Evolutionary conservation across 1,140 invertebrate genomes (phyloP).

Genomic region (Cydia strobilella): DNA sequence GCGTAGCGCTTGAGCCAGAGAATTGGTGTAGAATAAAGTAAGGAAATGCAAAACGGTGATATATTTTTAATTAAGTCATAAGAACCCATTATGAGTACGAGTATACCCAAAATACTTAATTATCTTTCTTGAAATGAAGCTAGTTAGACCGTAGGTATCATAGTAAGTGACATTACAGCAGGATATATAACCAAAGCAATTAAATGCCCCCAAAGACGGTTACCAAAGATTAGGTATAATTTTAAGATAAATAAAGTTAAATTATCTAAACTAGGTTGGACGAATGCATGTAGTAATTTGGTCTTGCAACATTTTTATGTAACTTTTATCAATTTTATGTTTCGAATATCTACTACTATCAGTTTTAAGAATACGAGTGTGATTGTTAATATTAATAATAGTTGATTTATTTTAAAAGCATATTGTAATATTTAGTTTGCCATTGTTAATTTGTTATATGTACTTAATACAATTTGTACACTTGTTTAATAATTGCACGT

Average conservation of each 20-base stretch:
- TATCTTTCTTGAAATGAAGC: neutral
- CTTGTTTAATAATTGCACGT: constrained; percentile 7
- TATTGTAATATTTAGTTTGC: neutral
- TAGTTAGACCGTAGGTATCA: constrained; percentile 7
- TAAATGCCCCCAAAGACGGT: neutral
- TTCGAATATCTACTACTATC: neutral
- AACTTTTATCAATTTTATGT: neutral
- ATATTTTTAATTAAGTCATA: constrained; percentile 44
- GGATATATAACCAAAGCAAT: neutral
- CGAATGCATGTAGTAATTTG: neutral
- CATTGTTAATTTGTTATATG: constrained; percentile 1
- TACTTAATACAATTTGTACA: neutral
- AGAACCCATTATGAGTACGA: neutral
- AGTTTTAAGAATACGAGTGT: too few species aligned
- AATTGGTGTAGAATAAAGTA: constrained; percentile 17
- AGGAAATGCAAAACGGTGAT: constrained; percentile 43
- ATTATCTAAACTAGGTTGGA: constrained; percentile 4
- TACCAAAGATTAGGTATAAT: constrained; percentile 5
- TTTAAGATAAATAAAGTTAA: neutral
- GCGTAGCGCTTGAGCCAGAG: constrained; percentile 12
- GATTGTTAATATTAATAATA: neutral
- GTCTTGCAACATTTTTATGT: neutral
- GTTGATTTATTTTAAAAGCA: neutral
- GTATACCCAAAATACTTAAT: constrained; percentile 1
- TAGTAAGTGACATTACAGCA: neutral